A percentile compares a stretch with the other conserved stretches of the same genome.
Conservation (phyloP, 1,140 invertebrate genomes). For the Pseudomyrmex gracilis region DNA sequence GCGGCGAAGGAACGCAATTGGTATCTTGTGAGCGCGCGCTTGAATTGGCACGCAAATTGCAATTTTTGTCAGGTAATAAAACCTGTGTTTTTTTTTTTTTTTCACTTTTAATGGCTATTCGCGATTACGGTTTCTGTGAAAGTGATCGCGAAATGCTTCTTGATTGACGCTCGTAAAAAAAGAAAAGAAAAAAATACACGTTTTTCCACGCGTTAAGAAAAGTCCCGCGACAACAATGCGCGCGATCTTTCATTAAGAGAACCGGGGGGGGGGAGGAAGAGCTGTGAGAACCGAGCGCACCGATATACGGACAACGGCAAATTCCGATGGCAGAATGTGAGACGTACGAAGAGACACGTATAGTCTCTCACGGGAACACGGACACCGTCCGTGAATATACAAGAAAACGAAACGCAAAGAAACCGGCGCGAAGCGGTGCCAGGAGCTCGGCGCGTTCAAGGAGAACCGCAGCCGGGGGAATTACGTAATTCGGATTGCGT, state of each 20-base stretch:
- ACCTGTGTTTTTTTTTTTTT: too few species aligned
- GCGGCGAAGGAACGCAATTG: neutral
- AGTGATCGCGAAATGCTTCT: slow-evolving; percentile 27
- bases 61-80: slow-evolving; percentile 2
- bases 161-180: neutral
- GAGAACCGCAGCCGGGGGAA: slow-evolving; percentile 69
- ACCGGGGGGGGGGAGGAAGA: too few species aligned
- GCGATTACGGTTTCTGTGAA: slow-evolving; percentile 17
- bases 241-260: too few species aligned
- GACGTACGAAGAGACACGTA: too few species aligned
- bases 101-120: neutral
- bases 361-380: too few species aligned
- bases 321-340: slow-evolving; percentile 25
- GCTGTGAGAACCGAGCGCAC: too few species aligned
- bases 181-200: too few species aligned
- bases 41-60: slow-evolving; percentile 50
- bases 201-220: too few species aligned
- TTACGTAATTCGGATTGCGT: slow-evolving; percentile 76
- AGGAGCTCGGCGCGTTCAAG: slow-evolving; percentile 74
- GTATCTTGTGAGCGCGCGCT: neutral
- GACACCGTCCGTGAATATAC: slow-evolving; percentile 8
- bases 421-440: slow-evolving; percentile 64
- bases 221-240: too few species aligned
- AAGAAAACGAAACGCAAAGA: slow-evolving; percentile 64
- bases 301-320: slow-evolving; percentile 30